Base-by-base conservation (phyloP, 2,797 vertebrate species). In the Mionectes olivaceus region DNA sequence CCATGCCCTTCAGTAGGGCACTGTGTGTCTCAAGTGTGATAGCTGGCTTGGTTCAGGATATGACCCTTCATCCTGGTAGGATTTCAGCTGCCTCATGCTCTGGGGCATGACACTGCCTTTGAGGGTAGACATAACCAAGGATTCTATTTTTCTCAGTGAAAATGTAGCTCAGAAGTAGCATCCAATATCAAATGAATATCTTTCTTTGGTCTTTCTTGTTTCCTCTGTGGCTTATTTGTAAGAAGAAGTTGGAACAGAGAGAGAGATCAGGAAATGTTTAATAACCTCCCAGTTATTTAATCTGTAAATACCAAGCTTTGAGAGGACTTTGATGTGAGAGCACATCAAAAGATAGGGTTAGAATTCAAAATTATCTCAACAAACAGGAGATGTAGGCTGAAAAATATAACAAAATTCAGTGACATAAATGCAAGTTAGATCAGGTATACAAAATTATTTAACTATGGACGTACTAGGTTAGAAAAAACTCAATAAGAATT, bases 221-320 rank as follows among this genome's bases (percentile, higher is more conserved):
- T 94, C 85, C 67, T 94, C 67, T 89, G 52, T 86, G 79, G 74
- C 21, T 89, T 74, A 55, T 87, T 89, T 97, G 80, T 88, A 86
- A 93, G 79, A 86, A 50, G 75, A 90, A 83, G 69, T 24, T 63
- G 79, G 74, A 93, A 95, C 25, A 87, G 46, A 81, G 44, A 82
- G 49, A 85, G 91, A 95, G 32, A 95, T 91, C 79, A 86, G 93
- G 89, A 95, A 96, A 65, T 65, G 53, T 86, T 94, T 94, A 93
- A 95, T 78, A 91, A 94, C 76, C 85, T 94, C 73, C 79, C 88
- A 39, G 76, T 91, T 91, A 88, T 94, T 94, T 94, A 91, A 88
- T 95, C 94, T 94, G 92, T 94, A 95, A 95, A 95, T 91, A 94
- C 75, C 85, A 94, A 86, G 79, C 55, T 96, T 87, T 81, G 50